Base-by-base conservation (phyloP, 2,797 vertebrate species). In the Argentina silus region DNA sequence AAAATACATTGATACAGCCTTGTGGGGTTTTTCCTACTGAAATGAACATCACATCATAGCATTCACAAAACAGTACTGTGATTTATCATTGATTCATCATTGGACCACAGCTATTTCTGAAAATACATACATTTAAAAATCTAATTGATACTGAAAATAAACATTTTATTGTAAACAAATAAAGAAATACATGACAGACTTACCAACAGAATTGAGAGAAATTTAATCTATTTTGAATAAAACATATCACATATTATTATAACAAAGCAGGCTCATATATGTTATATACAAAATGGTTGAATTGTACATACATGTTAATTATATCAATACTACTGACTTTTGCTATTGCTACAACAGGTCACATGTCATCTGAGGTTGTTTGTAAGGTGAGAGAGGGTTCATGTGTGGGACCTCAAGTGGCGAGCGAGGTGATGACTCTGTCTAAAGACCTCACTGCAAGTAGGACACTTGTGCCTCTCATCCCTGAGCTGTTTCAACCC, bases 341-440 rank as follows among this genome's bases (percentile, higher is more conserved):
- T 36, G 2, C 27, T 36, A 36, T 36, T 36, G 4, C 27, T 36
- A 36, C 27, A 36, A 36, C 27, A 36, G 27, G 27, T 36, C 27
- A 36, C 27, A 36, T 36, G 27, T 36, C 27, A 36, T 4, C 1
- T 36, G 27, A 36, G 27, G 27, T 36, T 36, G 27, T 36, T 36
- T 36, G 27, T 36, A 36, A 36, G 27, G 27, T 36, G 27, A 36
- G 27, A 36, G 27, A 36, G 76, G 89, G 81, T 50, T 92, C 89
- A 95, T 42, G 94, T 94, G 75, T 95, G 95, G 60, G 95, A 94
- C 66, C 93, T 95, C 94, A 95, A 95, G 89, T 95, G 95, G 84
- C 95, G 90, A 59, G 95, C 95, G 17, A 95, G 92, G 84, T 96
- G 95, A 83, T 95, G 95, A 23, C 94, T 93, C 85, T 95, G 94